Base-by-base conservation (phyloP, 2,797 vertebrate genomes). In the Echiichthys vipera region DNA sequence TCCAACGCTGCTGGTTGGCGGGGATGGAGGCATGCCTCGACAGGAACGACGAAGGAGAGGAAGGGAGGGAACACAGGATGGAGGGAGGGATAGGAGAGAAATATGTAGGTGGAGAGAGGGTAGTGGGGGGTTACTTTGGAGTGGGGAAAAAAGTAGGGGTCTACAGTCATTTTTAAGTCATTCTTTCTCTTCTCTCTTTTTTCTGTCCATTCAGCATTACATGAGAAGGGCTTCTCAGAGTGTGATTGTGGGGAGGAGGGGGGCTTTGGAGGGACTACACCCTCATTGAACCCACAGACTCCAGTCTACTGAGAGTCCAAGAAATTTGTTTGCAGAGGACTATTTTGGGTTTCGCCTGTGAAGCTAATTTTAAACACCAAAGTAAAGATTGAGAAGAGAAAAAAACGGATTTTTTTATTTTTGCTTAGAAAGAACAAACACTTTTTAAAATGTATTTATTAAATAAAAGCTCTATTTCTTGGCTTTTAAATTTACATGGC, bases 1-100 rank as follows among this genome's bases (percentile, higher is more conserved):
- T 79, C 85, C 93, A 79, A 82, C 69, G 85, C 83, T 80, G 86
- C 79, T 86, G 88, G 69, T 92, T 85, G 78, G 94, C 84, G 93
- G 89, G 93, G 92, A 95, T 85, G 84, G 88, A 95, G 93, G 92
- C 96, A 92, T 95, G 95, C 94, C 96, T 96, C 92, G 88, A 95
- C 95, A 96, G 91, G 94, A 94, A 92, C 93, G 83, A 82, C 42
- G 81, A 82, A 90, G 92, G 86, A 93, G 78, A 83, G 56, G 83
- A 80, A 77, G 75, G 64, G 80, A 79, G 80, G 71, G 70, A 58
- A 64, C 20, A 14, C 56, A 51, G 55, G 51, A 71, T 22, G 65
- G 59, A 57, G 32, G 36, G 49, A 61, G 56, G 36, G 58, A 65
- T 18, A 29, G 58, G 34, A 63, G 50, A 51, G 45, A 74, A 70